Evolutionary conservation across 2,888 invertebrate genomes (phyloP), one percentile per base, ranked within the genome.

Genomic region (Caenorhabditis sp.): DNA sequence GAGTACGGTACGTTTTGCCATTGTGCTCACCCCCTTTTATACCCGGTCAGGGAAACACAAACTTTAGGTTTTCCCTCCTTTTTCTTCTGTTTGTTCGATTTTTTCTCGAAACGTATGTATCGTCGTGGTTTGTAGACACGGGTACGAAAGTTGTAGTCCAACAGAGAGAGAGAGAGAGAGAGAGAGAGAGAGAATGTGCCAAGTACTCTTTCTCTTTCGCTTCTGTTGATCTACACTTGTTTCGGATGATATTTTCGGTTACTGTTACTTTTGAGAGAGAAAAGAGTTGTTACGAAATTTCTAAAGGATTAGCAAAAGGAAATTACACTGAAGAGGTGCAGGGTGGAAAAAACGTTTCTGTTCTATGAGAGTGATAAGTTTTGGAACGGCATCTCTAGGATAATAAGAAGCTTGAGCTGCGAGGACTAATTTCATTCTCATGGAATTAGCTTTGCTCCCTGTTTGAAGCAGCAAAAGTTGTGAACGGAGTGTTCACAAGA

Each of bases 111-210:
- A 24, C 31, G n/a, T n/a, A n/a, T n/a, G n/a, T n/a, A n/a, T 2
- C 69, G 41, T 58, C 66, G 66, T 80, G 73, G 70, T 81, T 81
- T 69, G 44, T 80, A 80, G 72, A 12, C 38, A 10, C 41, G 49
- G 22, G 64, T 41, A 22, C 41, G 22, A 24, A 14, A 63, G 28
- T 51, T 80, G 73, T 80, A 74, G 68, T 68, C 63, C 68, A 80
- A 80, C 49, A n/a, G n/a, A n/a, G n/a, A n/a, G n/a, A n/a, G n/a
- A n/a, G n/a, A n/a, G n/a, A n/a, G n/a, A n/a, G n/a, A n/a, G n/a
- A n/a, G n/a, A n/a, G n/a, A n/a, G n/a, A n/a, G n/a, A n/a, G n/a
- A 54, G 7, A 73, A 73, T 51, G 79, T 70, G 79, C 56, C 77
- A 79, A 79, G 79, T 79, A 70, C 59, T 54, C 54, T n/a, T 8